Conservation (phyloP, 2,113 vertebrate genomes). For the Gambusia affinis region DNA sequence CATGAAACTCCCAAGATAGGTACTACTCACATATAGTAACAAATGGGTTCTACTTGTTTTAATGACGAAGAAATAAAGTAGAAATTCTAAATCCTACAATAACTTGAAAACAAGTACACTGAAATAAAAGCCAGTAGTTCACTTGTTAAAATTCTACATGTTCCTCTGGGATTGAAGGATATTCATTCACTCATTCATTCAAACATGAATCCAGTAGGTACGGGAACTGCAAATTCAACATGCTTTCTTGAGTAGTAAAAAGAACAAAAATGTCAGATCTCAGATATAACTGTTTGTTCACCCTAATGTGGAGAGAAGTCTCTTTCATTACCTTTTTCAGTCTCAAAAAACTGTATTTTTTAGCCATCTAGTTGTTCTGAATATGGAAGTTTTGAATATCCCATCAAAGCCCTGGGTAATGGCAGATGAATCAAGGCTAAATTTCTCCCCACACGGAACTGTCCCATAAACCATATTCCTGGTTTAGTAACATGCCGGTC, state of each 20-base stretch:
- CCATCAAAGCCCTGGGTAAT: constrained; percentile 60
- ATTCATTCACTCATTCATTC: no score
- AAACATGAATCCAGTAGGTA: not conserved
- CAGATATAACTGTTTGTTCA: not conserved
- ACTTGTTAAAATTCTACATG: not conserved
- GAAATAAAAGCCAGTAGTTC: not conserved
- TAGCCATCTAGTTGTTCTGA: constrained; percentile 25
- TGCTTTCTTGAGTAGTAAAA: not conserved
- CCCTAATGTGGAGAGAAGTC: not conserved
- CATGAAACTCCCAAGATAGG: no score
- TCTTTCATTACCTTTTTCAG: constrained; percentile 26
- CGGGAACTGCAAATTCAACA: not conserved
- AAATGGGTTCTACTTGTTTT: not conserved
- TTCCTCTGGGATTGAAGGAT: no score
- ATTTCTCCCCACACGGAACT: constrained; percentile 55
- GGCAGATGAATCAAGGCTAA: constrained; percentile 54
- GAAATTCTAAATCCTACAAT: not conserved
- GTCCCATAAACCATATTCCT: constrained; percentile 68
- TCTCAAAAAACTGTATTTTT: constrained; percentile 31
- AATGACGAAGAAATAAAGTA: not conserved
- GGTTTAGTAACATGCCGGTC: constrained; percentile 62
- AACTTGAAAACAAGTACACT: not conserved
- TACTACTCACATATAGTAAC: no score
- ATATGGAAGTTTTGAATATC: constrained; percentile 47
- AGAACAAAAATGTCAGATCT: not conserved